A percentile compares a stretch with the other conserved stretches of the same genome.
phyloP scores from a whole-genome alignment of 2,113 vertebrate species.

The Salminus brasiliensis region DNA sequence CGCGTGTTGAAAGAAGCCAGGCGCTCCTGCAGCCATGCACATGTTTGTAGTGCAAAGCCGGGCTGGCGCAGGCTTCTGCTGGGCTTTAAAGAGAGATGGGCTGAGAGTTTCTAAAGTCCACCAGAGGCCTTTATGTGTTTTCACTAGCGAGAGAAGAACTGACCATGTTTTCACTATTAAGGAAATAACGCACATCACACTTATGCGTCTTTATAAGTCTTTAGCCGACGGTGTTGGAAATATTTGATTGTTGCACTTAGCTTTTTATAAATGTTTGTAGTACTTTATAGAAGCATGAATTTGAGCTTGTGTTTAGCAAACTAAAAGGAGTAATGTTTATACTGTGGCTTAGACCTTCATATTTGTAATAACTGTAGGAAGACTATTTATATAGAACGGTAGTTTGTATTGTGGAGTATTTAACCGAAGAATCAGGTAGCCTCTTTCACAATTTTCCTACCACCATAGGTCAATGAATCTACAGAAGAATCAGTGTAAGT shows the following conservation, averaged over 20 bases:
- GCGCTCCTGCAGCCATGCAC: background rate
- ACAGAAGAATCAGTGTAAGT: background rate
- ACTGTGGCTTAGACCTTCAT: constrained; percentile 17
- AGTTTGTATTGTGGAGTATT: constrained; percentile 14
- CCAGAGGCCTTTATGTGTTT: constrained; percentile 62
- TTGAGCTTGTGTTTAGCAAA: constrained; percentile 14
- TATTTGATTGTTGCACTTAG: constrained; percentile 31
- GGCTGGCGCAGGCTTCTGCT: background rate
- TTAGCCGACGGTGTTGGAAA: background rate
- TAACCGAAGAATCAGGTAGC: background rate
- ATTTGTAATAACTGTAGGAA: constrained; percentile 28
- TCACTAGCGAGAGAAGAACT: constrained; percentile 4
- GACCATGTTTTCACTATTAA: background rate
- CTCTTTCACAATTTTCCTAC: background rate
- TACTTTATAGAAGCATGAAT: constrained; percentile 13
- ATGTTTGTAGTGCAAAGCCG: background rate
- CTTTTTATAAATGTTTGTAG: constrained; percentile 27
- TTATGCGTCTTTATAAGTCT: background rate
- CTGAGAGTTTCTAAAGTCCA: background rate
- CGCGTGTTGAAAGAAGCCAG: constrained; percentile 12
- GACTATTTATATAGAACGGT: constrained; percentile 25
- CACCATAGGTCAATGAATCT: background rate
- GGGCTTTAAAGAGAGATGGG: constrained; percentile 10
- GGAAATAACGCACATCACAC: constrained; percentile 16
- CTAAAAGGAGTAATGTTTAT: background rate